Evolutionary conservation across 2,113 vertebrate genomes (phyloP), one percentile per base, ranked within the genome.

Genomic region (Solea solea): DNA sequence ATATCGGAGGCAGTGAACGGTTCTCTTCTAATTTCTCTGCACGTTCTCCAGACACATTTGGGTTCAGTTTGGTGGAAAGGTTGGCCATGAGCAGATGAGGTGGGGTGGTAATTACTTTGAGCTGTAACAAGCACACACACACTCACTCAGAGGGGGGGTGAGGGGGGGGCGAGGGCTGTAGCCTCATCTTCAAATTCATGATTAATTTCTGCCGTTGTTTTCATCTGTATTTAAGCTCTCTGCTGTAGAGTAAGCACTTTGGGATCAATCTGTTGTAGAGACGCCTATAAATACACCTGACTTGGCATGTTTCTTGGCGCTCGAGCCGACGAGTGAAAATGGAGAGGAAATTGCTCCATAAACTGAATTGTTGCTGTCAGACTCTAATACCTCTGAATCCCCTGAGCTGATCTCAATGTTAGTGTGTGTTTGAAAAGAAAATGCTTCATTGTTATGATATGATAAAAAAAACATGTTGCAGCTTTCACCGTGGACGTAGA

Each of bases 101-200:
- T 81, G 64, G 40, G 2, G 54, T 44, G 61, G 63, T 87, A 86
- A 84, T 89, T 90, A 80, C 55, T 77, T 48, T 84, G 63, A 74
- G 63, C 65, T 75, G 54, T 70, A 15, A 12, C 60, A 44, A 53
- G 48, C 51, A 59, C 72, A 54, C 44, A 44, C 50, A 72, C 41
- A 75, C 42, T 56, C 7, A 15, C 21, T 28, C 12, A 59, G 9
- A 56, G 10, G 34, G 5, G 34, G 5, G 34, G 2, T 1, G 45
- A 5, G 34, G 5, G 34, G 5, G 1, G 5, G 3, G 12, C 1
- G 13, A n/a, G 54, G 11, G 8, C 16, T 45, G 53, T 54, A 28
- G 46, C 39, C 58, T 62, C 54, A n/a, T 70, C 67, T 64, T 45
- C 61, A 64, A 63, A 78, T 66, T 39, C 72, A 13, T 75, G 61